Evolutionary conservation across 2,113 vertebrate genomes (phyloP).

Genomic region (Phaethornis superciliosus): DNA sequence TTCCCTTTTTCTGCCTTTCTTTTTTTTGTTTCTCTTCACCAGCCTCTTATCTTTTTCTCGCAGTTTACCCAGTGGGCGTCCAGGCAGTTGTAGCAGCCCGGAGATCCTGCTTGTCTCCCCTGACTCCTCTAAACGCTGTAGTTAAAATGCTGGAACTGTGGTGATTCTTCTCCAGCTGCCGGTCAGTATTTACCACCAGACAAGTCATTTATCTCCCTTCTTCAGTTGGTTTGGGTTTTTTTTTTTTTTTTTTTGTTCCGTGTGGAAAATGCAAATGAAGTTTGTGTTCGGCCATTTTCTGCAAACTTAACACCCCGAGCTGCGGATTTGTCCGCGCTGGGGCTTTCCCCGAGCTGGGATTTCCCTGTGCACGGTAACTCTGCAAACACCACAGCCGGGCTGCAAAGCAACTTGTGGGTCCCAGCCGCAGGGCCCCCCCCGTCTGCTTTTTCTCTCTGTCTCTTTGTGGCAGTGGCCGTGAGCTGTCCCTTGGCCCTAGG

Average conservation of each 20-base stretch:
- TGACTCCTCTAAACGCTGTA: neutral
- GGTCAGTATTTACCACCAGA: neutral
- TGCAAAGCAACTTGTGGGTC: neutral
- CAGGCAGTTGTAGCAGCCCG: neutral
- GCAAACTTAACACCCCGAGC: neutral
- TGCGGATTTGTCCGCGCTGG: neutral
- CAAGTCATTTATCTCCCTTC: neutral
- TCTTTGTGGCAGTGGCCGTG: neutral
- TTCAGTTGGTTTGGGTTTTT: too few species aligned
- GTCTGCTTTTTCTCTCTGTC: neutral
- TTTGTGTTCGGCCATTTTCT: conserved; percentile 7
- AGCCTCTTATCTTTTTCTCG: neutral
- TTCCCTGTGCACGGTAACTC: neutral
- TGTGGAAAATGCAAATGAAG: neutral
- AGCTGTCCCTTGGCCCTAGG: neutral
- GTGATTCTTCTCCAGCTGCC: neutral
- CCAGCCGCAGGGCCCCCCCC: neutral
- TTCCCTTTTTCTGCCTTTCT: too few species aligned
- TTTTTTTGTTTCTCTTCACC: neutral
- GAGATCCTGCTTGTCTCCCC: neutral
- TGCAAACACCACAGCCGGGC: neutral
- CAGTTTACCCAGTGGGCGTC: neutral
- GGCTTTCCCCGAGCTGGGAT: neutral
- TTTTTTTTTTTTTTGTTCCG: too few species aligned
- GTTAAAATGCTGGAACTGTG: neutral